Base-by-base conservation (phyloP, 30 jellyfish, hydroid and myxozoan species). In the Aurelia coerulea region DNA sequence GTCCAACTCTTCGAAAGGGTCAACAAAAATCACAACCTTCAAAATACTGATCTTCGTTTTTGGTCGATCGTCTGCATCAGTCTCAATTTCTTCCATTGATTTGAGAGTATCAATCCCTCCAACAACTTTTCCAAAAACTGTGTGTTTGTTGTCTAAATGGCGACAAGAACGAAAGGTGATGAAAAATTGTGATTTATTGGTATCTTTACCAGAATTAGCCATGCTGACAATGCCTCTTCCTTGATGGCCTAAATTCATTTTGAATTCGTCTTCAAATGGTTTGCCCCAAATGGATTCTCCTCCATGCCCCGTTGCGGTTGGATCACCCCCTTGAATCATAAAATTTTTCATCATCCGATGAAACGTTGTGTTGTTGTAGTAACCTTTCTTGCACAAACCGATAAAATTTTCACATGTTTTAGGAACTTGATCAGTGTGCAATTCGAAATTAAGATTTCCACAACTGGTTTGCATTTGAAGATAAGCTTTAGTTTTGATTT, bases 261-360 rank as follows among this genome's bases (percentile, higher is more conserved):
- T 88, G 92, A 96, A 86, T 62, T 96, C 98, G 69, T 96, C 99
- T 66, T 86, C 90, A 69, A 96, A 96, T 46, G 94, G 93, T 74
- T 83, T 81, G 23, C 96, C 96, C 98, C 98, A 96, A 23, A 83
- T 62, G 2, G 99, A 96, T 35, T 90, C 97, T 51, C 99, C 99
- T 0, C 98, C 99, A 37, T 76, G 81, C 10, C 99, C 99, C 5
- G 99, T 87, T 11, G 96, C 98, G 0, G 99, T 91, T 32, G 99
- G 99, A 76, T 96, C 99, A 17, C 99, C 99, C 6, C 99, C 99
- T 84, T 96, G 99, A 19, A 96, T 68, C 99, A 94, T 89, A 76
- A 94, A 94, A 81, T 94, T 96, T 76, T 89, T 94, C 14, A 94
- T 94, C 71, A 89, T 84, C 7, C 99, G 90, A 63, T 94, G 99